Conservation (phyloP, 2,888 invertebrate species). For the Muschampia plurimacula region DNA sequence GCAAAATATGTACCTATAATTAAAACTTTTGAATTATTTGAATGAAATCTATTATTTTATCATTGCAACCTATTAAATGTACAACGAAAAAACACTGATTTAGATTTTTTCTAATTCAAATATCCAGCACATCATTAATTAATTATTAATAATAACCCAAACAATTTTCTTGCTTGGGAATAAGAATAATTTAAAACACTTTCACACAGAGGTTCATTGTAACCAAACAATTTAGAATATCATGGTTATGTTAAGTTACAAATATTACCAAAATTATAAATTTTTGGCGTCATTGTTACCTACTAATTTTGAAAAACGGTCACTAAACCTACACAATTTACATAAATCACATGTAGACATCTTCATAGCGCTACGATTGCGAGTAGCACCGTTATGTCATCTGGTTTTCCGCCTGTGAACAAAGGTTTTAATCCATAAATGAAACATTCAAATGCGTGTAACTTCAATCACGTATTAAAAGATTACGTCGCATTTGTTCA, state of each 20-base stretch:
- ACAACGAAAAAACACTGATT: no score
- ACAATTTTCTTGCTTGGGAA: no score
- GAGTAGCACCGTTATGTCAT: slow-evolving; percentile 98
- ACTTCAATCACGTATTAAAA: neutral
- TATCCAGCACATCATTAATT: no score
- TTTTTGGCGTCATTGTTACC: slow-evolving; percentile 76
- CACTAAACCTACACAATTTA: slow-evolving; percentile 47
- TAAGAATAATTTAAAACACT: no score
- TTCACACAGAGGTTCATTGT: no score
- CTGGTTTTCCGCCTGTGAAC: slow-evolving; percentile 97
- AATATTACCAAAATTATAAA: slow-evolving; percentile 17
- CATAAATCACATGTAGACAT: slow-evolving; percentile 72
- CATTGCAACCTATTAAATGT: no score
- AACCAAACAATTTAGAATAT: slow-evolving; percentile 23
- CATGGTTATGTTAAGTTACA: slow-evolving; percentile 12
- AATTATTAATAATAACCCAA: no score
- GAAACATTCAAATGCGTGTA: neutral
- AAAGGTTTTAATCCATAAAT: slow-evolving; percentile 46
- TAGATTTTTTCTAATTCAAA: no score
- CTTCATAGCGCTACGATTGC: slow-evolving; percentile 95
- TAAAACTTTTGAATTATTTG: no score
- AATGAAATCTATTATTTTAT: no score
- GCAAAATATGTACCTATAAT: no score
- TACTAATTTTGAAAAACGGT: slow-evolving; percentile 64
- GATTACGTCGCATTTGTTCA: neutral